Evolutionary conservation across 2,888 invertebrate genomes (phyloP).

Genomic region (Pharmacophagus antenor): DNA sequence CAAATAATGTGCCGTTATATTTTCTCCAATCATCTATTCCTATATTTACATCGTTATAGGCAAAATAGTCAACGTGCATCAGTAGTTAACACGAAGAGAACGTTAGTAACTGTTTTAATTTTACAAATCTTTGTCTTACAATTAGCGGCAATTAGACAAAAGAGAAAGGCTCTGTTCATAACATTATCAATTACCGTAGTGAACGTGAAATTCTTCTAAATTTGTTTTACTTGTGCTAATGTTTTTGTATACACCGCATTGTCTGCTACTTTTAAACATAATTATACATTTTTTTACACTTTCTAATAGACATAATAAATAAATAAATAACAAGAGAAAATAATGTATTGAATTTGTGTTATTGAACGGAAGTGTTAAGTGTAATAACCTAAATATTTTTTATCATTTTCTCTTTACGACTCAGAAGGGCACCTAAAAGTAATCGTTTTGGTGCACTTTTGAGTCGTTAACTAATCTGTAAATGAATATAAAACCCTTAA

Average conservation of each 20-base stretch:
- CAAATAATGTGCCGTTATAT: not conserved
- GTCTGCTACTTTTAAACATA: not conserved
- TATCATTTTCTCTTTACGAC: no score
- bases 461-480: no score
- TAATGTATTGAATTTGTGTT: no score
- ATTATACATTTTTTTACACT: not conserved
- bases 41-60: not conserved
- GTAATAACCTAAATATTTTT: no score
- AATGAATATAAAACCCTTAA: no score
- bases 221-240: not conserved
- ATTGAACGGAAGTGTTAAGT: no score
- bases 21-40: not conserved
- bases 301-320: no score
- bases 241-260: not conserved
- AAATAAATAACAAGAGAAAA: no score
- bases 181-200: conserved; percentile 1
- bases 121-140: not conserved
- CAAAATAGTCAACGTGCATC: no score
- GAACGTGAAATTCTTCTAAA: conserved; percentile 11
- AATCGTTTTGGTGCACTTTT: no score
- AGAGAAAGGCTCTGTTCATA: conserved; percentile 21
- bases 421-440: no score
- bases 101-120: not conserved
- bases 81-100: not conserved
- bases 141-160: conserved; percentile 11